These are phyloP conservation scores for Drosophila quadrilineata DNA, from an alignment of 1,140 invertebrate species.

Conservation along the genomic window DNA sequence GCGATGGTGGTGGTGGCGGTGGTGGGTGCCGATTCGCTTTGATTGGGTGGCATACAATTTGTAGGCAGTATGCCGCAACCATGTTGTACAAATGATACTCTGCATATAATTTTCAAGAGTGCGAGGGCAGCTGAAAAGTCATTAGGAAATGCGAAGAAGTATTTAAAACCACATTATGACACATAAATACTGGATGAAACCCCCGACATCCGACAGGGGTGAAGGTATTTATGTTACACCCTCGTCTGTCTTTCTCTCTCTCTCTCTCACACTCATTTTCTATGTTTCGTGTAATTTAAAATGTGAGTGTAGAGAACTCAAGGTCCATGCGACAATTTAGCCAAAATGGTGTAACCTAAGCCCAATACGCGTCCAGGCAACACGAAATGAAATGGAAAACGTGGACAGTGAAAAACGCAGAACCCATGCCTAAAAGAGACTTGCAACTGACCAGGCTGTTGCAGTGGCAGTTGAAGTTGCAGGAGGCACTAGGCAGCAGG, in stretches of 20 bases:
- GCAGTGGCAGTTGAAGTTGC: too few relatives aligned
- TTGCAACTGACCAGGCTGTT: constrained; percentile 56
- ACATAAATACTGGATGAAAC: constrained; percentile 36
- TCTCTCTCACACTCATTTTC: background rate
- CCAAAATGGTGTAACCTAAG: constrained; percentile 19
- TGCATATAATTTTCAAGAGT: constrained; percentile 47
- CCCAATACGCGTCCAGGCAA: background rate
- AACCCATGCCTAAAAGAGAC: constrained; percentile 8
- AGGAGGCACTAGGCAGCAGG: too few relatives aligned
- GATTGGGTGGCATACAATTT: constrained; percentile 52
- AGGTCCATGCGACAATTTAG: constrained; percentile 58
- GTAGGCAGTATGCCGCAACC: constrained; percentile 12
- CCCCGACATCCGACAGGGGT: background rate
- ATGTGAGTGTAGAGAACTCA: constrained; percentile 53
- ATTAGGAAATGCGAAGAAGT: constrained; percentile 32
- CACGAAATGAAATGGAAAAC: constrained; percentile 76
- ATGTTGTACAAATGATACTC: constrained; percentile 14
- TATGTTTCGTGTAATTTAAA: constrained; percentile 39
- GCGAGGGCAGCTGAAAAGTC: constrained; percentile 13
- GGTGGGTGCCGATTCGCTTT: constrained; percentile 54
- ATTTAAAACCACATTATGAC: constrained; percentile 68
- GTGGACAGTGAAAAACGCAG: constrained; percentile 23
- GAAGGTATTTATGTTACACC: constrained; percentile 40
- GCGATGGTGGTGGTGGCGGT: constrained; percentile 5
- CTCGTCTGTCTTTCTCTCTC: too few relatives aligned